Evolutionary conservation across 2,797 vertebrate genomes (phyloP).

Genomic region (Falco concolor): DNA sequence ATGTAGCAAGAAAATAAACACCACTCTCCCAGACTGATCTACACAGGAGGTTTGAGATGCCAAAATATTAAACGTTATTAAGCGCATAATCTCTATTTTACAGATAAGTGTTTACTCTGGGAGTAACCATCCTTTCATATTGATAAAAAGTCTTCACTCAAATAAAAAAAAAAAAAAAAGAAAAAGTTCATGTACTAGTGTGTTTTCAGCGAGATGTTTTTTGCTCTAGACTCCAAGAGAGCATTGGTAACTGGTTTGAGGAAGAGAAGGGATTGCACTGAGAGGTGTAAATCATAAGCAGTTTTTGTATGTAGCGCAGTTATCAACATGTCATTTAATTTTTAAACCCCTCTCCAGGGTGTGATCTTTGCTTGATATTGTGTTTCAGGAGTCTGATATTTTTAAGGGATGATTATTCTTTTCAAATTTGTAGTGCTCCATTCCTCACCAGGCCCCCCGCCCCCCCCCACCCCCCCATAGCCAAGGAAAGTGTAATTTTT

Average conservation of each 20-base stretch:
- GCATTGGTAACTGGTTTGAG: background rate
- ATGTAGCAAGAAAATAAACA: slow-evolving; percentile 80
- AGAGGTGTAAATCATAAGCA: background rate
- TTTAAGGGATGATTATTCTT: background rate
- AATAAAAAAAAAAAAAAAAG: background rate
- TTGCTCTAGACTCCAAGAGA: background rate
- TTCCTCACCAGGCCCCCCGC: background rate
- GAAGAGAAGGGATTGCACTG: background rate
- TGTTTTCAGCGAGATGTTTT: background rate
- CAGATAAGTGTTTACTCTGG: slow-evolving; percentile 68
- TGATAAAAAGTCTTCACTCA: slow-evolving; percentile 24
- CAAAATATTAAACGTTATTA: slow-evolving; percentile 75
- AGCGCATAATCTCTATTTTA: slow-evolving; percentile 66
- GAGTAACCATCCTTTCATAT: slow-evolving; percentile 63
- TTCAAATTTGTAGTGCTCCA: background rate
- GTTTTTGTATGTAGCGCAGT: background rate
- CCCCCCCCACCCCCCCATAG: too few species aligned
- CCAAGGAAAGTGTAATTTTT: background rate
- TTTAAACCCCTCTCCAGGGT: background rate
- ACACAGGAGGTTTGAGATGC: slow-evolving; percentile 74
- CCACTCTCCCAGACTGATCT: slow-evolving; percentile 60
- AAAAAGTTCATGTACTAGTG: background rate
- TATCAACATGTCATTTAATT: background rate
- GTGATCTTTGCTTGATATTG: background rate
- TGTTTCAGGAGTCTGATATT: background rate